Evolutionary conservation across 2,888 invertebrate species (phyloP).

Genomic region (Phortica magna): DNA sequence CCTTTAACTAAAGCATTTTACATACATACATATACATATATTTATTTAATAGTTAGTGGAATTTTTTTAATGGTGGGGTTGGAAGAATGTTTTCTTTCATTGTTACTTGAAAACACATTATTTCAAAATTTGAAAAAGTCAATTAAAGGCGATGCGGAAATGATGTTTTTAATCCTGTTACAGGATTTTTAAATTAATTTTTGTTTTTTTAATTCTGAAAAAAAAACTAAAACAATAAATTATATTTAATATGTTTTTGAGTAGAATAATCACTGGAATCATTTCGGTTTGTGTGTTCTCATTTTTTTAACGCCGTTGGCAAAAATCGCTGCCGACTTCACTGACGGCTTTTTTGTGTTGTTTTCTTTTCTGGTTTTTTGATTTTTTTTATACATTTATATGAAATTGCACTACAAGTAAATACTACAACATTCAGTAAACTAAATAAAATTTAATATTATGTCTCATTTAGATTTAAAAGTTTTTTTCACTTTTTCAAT

Average conservation of each 20-base stretch:
- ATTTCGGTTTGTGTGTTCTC: not conserved
- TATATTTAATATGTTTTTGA: constrained; percentile 6
- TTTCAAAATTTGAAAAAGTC: constrained; percentile 16
- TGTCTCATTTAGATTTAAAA: constrained; percentile 22
- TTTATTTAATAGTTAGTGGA: constrained; percentile 43
- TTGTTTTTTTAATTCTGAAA: not conserved
- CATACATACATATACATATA: not conserved
- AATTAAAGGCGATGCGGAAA: constrained; percentile 44
- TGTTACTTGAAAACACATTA: constrained; percentile 50
- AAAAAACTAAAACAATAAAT: constrained; percentile 12
- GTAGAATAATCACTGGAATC: constrained; percentile 25
- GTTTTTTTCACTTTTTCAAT: constrained; percentile 30
- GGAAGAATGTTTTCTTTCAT: constrained; percentile 49
- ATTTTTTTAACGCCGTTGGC: not conserved
- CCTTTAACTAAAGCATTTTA: constrained; percentile 57
- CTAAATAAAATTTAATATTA: constrained; percentile 63
- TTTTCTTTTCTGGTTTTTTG: constrained; percentile 18
- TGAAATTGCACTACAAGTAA: constrained; percentile 72
- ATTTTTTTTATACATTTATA: constrained; percentile 53
- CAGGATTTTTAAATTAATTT: constrained; percentile 57
- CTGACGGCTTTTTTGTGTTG: constrained; percentile 14
- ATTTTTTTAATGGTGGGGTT: constrained; percentile 63
- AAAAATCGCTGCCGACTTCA: not conserved
- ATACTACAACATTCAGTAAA: constrained; percentile 72
- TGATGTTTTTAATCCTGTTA: constrained; percentile 71